Evolutionary conservation across 2,888 invertebrate genomes (phyloP).

Genomic region (Carcina quercana): DNA sequence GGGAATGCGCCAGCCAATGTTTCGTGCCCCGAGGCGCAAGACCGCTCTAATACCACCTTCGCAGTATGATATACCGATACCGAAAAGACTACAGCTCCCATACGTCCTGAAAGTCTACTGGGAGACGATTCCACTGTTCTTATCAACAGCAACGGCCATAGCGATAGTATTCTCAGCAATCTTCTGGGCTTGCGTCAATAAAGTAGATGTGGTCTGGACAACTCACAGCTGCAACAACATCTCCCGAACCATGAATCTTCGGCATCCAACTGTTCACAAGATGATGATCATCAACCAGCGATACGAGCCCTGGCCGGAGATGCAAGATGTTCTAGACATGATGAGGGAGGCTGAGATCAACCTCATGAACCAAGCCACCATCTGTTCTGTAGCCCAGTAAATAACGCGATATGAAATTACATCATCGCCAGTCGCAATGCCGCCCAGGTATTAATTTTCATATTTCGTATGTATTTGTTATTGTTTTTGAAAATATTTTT

Average conservation of each 20-base stretch:
- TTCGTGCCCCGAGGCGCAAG: too few relatives aligned
- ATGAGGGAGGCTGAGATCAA: constrained; percentile 45
- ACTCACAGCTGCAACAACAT: constrained; percentile 35
- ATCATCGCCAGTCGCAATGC: too few relatives aligned
- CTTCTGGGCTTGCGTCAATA: constrained; percentile 35
- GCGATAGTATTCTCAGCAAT: constrained; percentile 23
- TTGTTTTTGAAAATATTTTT: too few relatives aligned
- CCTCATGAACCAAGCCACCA: too few relatives aligned
- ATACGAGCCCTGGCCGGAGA: constrained; percentile 56
- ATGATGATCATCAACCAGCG: constrained; percentile 44
- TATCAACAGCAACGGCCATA: constrained; percentile 26
- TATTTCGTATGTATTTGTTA: too few relatives aligned
- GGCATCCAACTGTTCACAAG: constrained; percentile 48
- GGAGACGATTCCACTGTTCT: constrained; percentile 50
- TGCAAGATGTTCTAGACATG: constrained; percentile 50
- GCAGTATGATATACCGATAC: constrained; percentile 47
- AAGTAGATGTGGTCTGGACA: constrained; percentile 50
- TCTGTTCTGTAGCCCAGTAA: too few relatives aligned
- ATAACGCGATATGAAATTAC: too few relatives aligned
- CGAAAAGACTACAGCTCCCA: constrained; percentile 28
- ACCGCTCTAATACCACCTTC: constrained; percentile 42
- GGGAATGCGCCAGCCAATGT: too few relatives aligned
- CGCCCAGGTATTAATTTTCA: too few relatives aligned
- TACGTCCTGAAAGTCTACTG: constrained; percentile 33
- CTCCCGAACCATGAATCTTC: constrained; percentile 56